Evolutionary conservation across 30 jellyfish, hydroid and myxozoan species (phyloP), one percentile per base, ranked within the genome.

Genomic region (Cassiopea xamachana): DNA sequence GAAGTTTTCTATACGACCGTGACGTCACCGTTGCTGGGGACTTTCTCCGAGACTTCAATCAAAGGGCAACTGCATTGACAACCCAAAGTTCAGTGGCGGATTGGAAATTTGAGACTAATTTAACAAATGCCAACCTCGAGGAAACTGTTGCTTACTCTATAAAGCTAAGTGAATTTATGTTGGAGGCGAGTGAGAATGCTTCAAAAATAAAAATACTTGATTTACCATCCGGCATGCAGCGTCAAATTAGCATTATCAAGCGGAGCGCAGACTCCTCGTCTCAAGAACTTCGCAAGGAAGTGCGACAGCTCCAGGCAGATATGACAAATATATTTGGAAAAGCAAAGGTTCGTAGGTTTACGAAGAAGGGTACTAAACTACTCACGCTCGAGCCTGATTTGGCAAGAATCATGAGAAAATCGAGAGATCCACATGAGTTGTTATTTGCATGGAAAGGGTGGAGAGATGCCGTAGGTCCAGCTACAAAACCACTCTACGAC

Each of bases 381-480:
- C 88, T 85, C 46, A 60, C 91, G 48, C 75, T 92, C 17, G 96
- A 90, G 75, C 98, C 98, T 12, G 98, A 93, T 76, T 73, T 96
- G 76, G 60, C 95, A 71, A 87, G 81, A 45, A 89, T 93, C 10
- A 92, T 96, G 98, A 58, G 91, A 55, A 96, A 89, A 48, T 89
- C 98, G n/a, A 75, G 98, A 77, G 87, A 89, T 67, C 88, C 81
- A 15, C 82, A 89, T 47, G 86, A 92, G 77, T 73, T 96, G 48
- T 48, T 93, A 60, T 92, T 92, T 83, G 98, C 99, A 1, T 96
- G 99, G 99, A 75, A 85, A 73, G 96, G 96, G 5, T 96, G 99
- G 99, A 50, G 99, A 18, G 94, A 96, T 69, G 94, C 87, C 1
- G 99, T 96, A 69, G 99, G 99, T 12, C 99, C 99, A 43, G 91